Evolutionary conservation across 2,113 vertebrate genomes (phyloP), one percentile per base, ranked within the genome.

Genomic region (Oophaga pumilio): DNA sequence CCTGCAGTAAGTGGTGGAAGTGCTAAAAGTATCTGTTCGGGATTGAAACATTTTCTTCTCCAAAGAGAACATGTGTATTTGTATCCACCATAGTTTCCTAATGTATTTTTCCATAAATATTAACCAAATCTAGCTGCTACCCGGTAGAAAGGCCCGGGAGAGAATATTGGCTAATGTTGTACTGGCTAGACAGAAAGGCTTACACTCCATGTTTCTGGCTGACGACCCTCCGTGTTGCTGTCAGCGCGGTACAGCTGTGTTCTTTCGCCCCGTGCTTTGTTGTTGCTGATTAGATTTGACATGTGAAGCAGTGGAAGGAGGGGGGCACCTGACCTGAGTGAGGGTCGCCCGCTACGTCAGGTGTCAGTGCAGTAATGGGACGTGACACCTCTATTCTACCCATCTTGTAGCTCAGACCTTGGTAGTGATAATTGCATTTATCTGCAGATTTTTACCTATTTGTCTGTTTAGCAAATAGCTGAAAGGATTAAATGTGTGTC

Each of bases 341-440:
- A 94, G 96, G 97, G 97, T 97, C 97, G 97, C 97, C 96, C 95
- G 95, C 96, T 95, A 95, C 97, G 97, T 98, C 96, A 97, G 96
- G 96, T 96, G 95, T 96, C 96, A 95, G 96, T 95, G 95, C 95
- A 95, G 96, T 98, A 99, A 99, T 99, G 96, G 95, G 96, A 98
- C 98, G 96, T 98, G 97, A 98, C 97, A 97, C 97, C 97, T 98
- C 96, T 97, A 95, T 97, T 98, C 97, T 98, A 97, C 57, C 68
- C 79, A 82, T 82, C 69, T 69, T 76, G 79, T 71, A 76, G 64
- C 33, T 22, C 49, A 49, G 79, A 53, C 69, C n/a, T 52, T 24
- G 78, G 53, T 10, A 26, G 69, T 73, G 79, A 87, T 87, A 87
- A 87, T 87, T 87, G 86, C 79, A 81, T 82, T 76, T 83, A 87